These are phyloP conservation scores for Spinus olivaceus DNA, from an alignment of 2,797 vertebrate species.

Conservation along the genomic window DNA sequence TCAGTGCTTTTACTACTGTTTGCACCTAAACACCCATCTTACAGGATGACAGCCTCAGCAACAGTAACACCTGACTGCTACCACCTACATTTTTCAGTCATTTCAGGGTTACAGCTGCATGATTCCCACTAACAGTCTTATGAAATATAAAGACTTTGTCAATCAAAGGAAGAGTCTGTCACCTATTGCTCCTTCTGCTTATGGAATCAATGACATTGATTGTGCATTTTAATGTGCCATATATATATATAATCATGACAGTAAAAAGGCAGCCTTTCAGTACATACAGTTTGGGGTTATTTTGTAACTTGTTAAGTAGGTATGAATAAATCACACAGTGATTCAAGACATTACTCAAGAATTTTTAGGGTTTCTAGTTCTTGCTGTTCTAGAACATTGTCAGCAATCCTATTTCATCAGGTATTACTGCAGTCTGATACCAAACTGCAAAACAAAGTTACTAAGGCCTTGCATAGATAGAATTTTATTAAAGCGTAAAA, in stretches of 20 bases:
- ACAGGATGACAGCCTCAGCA: neutral
- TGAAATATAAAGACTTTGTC: constrained; percentile 15
- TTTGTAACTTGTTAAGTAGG: neutral
- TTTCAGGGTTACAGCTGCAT: neutral
- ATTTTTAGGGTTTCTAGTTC: neutral
- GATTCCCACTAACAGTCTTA: neutral
- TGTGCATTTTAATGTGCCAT: neutral
- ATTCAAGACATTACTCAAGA: neutral
- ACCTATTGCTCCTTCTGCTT: constrained; percentile 16
- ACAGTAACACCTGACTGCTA: constrained; percentile 1
- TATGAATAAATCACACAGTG: neutral
- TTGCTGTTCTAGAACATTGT: neutral
- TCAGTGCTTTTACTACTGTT: constrained; percentile 25
- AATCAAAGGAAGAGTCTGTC: neutral
- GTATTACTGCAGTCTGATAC: neutral
- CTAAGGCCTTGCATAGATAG: neutral
- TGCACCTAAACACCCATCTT: constrained; percentile 5
- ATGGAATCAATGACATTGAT: constrained; percentile 7
- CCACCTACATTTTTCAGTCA: constrained; percentile 8
- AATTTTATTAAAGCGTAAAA: neutral
- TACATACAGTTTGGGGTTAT: neutral
- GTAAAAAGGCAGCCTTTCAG: neutral
- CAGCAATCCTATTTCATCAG: neutral
- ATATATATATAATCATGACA: neutral
- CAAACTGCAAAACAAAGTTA: neutral